Evolutionary conservation across 2,888 invertebrate genomes (phyloP).

Genomic region (Arctia plantaginis): DNA sequence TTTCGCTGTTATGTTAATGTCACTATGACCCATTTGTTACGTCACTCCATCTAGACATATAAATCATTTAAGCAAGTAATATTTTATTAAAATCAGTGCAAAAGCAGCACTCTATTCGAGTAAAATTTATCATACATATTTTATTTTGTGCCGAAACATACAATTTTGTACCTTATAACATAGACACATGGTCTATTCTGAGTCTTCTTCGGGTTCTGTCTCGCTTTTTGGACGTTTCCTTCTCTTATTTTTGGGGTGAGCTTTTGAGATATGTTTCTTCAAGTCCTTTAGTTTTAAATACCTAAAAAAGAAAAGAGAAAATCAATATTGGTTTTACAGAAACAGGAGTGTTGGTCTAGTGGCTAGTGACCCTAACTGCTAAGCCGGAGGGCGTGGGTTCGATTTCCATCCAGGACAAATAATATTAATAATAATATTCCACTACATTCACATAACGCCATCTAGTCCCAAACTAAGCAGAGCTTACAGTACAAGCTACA

Average conservation of each 20-base stretch:
- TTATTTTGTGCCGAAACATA: slow-evolving; percentile 14
- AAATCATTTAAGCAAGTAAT: background rate
- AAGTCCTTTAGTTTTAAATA: slow-evolving; percentile 73
- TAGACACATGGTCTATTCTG: slow-evolving; percentile 38
- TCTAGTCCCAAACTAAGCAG: no score
- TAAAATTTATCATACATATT: background rate
- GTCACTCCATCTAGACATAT: background rate
- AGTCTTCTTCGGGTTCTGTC: slow-evolving; percentile 44
- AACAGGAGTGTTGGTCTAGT: no score
- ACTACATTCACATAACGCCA: no score
- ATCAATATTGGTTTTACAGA: no score
- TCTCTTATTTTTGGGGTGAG: slow-evolving; percentile 65
- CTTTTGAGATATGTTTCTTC: slow-evolving; percentile 72
- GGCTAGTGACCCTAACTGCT: no score
- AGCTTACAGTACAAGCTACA: no score
- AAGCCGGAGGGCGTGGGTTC: no score
- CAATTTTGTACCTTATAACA: slow-evolving; percentile 38
- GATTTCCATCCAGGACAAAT: no score
- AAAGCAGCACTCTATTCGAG: background rate
- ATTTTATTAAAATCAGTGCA: slow-evolving; percentile 7
- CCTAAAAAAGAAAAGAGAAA: slow-evolving; percentile 44
- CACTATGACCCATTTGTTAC: background rate
- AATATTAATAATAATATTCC: no score
- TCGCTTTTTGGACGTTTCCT: slow-evolving; percentile 58
- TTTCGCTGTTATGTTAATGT: no score